phyloP scores from a whole-genome alignment of 2,888 invertebrate genomes.

The Ischnus inquisitorius region DNA sequence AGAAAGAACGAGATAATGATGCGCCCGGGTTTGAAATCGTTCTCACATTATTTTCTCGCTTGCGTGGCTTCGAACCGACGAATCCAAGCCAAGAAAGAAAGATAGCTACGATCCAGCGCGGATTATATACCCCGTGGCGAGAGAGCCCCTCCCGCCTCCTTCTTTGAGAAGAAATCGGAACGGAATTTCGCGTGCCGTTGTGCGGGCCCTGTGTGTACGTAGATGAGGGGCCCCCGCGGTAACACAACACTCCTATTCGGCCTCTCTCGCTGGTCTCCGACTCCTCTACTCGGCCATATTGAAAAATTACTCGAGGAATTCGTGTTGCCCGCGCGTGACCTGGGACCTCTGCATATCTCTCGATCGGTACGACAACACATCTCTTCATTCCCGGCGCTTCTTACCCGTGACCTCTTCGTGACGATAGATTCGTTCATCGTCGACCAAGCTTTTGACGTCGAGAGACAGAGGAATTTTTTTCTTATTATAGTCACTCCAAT shows the following conservation, averaged over 20 bases:
- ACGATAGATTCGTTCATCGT: conserved; percentile 22
- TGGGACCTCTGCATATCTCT: conserved; percentile 19
- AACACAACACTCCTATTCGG: conserved; percentile 32
- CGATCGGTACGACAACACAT: conserved; percentile 29
- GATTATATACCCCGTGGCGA: conserved; percentile 71
- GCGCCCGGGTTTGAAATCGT: conserved; percentile 82
- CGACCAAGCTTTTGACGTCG: neutral
- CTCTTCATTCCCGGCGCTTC: conserved; percentile 18
- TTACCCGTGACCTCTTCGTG: conserved; percentile 2
- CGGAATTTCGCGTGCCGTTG: conserved; percentile 63
- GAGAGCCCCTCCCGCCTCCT: conserved; percentile 57
- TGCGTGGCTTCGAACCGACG: conserved; percentile 56
- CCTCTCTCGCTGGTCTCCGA: conserved; percentile 32
- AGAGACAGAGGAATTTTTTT: neutral
- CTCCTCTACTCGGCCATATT: conserved; percentile 41
- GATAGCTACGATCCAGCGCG: conserved; percentile 53
- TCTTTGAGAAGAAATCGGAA: conserved; percentile 51
- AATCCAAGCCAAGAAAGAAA: conserved; percentile 29
- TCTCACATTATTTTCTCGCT: conserved; percentile 85
- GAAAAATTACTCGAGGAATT: conserved; percentile 62
- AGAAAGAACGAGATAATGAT: conserved; percentile 80
- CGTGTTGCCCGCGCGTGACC: conserved; percentile 32
- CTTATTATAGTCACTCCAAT: conserved; percentile 7
- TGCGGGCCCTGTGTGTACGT: conserved; percentile 37
- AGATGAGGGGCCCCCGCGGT: conserved; percentile 28